Conservation (phyloP, 2,797 vertebrate species). For the Vespertilio murinus region DNA sequence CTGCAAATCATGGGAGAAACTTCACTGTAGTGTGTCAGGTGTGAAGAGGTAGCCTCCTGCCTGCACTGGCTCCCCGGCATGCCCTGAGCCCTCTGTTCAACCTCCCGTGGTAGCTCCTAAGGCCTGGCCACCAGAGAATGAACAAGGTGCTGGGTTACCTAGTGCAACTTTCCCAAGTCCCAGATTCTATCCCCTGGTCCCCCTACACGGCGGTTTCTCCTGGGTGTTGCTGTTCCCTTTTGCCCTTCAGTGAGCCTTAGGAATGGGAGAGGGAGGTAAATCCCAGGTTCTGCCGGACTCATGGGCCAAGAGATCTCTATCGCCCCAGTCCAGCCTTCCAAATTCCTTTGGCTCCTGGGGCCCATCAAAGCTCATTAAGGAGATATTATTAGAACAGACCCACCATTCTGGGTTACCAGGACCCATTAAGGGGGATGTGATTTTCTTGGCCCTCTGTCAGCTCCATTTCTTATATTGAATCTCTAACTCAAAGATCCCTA, state of each 20-base stretch:
- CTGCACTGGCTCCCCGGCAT: background rate
- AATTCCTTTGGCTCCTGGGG: background rate
- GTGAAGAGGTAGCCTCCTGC: background rate
- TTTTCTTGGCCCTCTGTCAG: constrained; percentile 12
- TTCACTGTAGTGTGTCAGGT: background rate
- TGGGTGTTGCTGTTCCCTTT: background rate
- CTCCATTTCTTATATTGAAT: constrained; percentile 5
- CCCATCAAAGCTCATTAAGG: background rate
- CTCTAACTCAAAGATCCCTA: background rate
- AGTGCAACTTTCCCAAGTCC: background rate
- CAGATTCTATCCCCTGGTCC: background rate
- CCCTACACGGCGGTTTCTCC: background rate
- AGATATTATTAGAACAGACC: constrained; percentile 27
- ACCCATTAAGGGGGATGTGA: background rate
- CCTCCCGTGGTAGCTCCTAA: background rate
- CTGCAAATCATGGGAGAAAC: background rate
- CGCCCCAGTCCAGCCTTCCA: background rate
- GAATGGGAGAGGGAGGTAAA: background rate
- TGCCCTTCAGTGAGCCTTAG: background rate
- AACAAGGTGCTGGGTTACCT: background rate
- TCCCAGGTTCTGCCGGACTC: background rate
- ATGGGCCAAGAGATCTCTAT: constrained; percentile 34
- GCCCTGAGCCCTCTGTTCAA: background rate
- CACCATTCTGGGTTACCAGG: background rate
- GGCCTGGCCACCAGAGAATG: background rate